These are phyloP conservation scores for Onychostruthus taczanowskii DNA, from an alignment of 2,113 vertebrate genomes.

Conservation along the genomic window DNA sequence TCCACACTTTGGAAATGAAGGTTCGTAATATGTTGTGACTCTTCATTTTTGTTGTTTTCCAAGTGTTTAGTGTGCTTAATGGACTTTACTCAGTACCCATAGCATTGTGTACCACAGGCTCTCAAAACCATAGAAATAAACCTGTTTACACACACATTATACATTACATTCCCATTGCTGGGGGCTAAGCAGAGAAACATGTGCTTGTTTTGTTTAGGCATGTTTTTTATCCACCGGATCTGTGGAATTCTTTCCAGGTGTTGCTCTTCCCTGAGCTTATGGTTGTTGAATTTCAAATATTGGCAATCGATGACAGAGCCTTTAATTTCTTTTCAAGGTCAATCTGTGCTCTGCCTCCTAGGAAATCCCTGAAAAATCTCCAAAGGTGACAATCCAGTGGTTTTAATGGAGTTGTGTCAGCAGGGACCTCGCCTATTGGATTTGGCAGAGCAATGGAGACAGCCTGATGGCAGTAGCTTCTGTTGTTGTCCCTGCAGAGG, in stretches of 20 bases:
- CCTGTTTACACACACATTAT: background rate
- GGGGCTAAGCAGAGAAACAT: background rate
- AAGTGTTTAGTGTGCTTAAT: background rate
- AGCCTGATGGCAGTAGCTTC: background rate
- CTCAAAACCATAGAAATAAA: background rate
- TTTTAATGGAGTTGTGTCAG: constrained; percentile 20
- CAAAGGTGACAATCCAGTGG: background rate
- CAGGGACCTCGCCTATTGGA: background rate
- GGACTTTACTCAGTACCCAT: background rate
- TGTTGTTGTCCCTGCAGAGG: background rate
- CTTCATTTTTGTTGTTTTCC: background rate
- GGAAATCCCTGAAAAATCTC: background rate
- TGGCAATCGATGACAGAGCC: background rate
- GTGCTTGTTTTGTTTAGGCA: background rate
- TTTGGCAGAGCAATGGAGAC: background rate
- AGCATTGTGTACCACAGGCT: background rate
- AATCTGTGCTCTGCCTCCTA: background rate
- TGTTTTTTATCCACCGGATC: background rate
- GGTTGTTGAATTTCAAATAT: background rate
- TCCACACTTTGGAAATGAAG: background rate
- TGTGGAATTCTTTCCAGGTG: background rate
- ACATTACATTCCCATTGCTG: background rate
- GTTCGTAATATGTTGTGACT: background rate
- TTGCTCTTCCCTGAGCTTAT: background rate
- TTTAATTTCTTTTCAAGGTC: constrained; percentile 14